A percentile compares a stretch with the other conserved stretches of the same genome.
These are phyloP conservation scores for Microplitis deprimator DNA, from an alignment of 2,888 invertebrate genomes.

Conservation along the genomic window DNA sequence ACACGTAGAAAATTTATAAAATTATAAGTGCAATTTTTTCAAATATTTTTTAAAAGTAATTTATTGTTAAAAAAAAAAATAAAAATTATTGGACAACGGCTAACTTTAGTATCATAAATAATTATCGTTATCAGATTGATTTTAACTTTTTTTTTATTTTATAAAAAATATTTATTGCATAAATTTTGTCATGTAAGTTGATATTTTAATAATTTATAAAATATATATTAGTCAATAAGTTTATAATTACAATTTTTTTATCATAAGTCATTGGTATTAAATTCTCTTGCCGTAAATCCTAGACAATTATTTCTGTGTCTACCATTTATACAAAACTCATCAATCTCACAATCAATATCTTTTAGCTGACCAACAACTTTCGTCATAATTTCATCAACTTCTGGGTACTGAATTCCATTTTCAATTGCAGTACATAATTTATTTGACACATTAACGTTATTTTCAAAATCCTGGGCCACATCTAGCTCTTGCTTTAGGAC, in stretches of 20 bases:
- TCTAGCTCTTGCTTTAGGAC: constrained; percentile 56
- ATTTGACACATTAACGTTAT: constrained; percentile 45
- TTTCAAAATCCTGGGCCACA: constrained; percentile 48
- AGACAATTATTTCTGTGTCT: background rate
- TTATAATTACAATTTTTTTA: background rate
- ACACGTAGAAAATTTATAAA: too few species aligned
- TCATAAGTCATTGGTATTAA: constrained; percentile 2
- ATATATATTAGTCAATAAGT: background rate
- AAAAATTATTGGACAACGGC: too few species aligned
- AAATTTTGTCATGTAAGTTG: too few species aligned
- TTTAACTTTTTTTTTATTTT: too few species aligned
- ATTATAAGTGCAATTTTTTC: too few species aligned
- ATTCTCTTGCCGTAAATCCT: background rate
- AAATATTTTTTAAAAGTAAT: too few species aligned
- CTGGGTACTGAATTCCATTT: constrained; percentile 30
- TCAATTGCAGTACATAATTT: constrained; percentile 50
- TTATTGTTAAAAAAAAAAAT: too few species aligned
- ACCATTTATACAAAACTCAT: background rate
- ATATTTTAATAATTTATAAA: background rate
- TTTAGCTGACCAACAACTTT: constrained; percentile 46
- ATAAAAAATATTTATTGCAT: too few species aligned
- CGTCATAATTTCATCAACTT: constrained; percentile 40
- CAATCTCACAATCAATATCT: constrained; percentile 33
- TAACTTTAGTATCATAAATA: too few species aligned
- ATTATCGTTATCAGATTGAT: too few species aligned